phyloP scores from a whole-genome alignment of 1,140 invertebrate species.

The Ectropis grisescens region DNA sequence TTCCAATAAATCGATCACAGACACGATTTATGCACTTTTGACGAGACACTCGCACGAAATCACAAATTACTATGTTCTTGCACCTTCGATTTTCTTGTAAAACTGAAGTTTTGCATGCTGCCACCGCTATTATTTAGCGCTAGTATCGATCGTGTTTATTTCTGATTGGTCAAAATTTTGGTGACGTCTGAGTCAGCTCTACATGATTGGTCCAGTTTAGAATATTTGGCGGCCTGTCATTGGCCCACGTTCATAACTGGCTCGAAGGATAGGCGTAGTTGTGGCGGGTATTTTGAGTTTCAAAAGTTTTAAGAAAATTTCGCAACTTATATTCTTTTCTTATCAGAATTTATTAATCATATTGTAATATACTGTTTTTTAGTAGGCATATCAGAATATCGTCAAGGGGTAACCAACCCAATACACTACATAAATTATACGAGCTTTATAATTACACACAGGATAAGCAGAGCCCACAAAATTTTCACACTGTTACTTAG shows the following conservation, averaged over 20 bases:
- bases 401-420: too few relatives aligned
- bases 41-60: constrained; percentile 26
- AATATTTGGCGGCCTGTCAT: constrained; percentile 44
- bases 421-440: too few relatives aligned
- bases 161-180: constrained; percentile 32
- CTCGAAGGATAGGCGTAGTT: constrained; percentile 9
- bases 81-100: constrained; percentile 39
- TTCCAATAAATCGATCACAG: constrained; percentile 13
- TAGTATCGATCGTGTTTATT: constrained; percentile 56
- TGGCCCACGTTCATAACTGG: constrained; percentile 62
- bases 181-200: constrained; percentile 31
- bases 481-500: too few relatives aligned
- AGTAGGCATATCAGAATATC: too few relatives aligned
- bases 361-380: too few relatives aligned
- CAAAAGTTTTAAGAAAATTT: constrained; percentile 30
- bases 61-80: constrained; percentile 19
- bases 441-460: too few relatives aligned
- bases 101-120: constrained; percentile 56
- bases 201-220: constrained; percentile 40
- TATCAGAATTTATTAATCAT: constrained; percentile 1
- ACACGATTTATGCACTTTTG: constrained; percentile 26
- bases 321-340: neutral
- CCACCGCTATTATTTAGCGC: constrained; percentile 62
- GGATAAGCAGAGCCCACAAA: too few relatives aligned
- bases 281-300: neutral